Base-by-base conservation (phyloP, 2,797 vertebrate genomes). In the Lates japonicus region DNA sequence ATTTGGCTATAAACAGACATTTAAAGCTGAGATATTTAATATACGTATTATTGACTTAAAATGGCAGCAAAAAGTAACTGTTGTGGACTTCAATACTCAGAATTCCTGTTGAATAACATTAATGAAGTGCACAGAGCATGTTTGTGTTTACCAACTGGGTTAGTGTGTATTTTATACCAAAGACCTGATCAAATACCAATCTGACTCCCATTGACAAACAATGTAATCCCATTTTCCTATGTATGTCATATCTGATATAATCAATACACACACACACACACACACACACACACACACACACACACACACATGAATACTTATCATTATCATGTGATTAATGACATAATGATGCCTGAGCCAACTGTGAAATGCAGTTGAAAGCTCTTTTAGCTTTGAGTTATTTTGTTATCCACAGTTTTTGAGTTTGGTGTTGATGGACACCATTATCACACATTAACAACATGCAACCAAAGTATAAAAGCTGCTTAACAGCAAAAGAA, bases 1-100 rank as follows among this genome's bases (percentile, higher is more conserved):
- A 83, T 87, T 87, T 84, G 49, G 64, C 70, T 78, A 74, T 59
- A 82, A 91, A 87, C 44, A 82, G 63, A 85, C 77, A 81, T 79
- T 86, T 75, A 82, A 81, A 84, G 65, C 61, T 70, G 22, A 29
- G 46, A 52, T 55, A 74, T 82, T 87, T 66, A 41, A 85, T 79
- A 82, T 72, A 59, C 60, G 69, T 70, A 60, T 11, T 81, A 66
- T 69, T 29, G 0, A 39, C 5, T 42, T 22, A 64, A 72, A 81
- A 63, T 74, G 62, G n/a, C 57, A 76, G 57, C 0, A 2, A 58
- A 58, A 31, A 35, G 59, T 49, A 77, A 62, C 57, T 33, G 64
- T 76, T 41, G 48, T 22, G 59, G 70, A 61, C 42, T 51, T 78
- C 22, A 37, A 72, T 41, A 51, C 14, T n/a, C 4, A 31, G 12